phyloP scores from a whole-genome alignment of 2,797 vertebrate genomes.

The Paedocypris micromegethes region DNA sequence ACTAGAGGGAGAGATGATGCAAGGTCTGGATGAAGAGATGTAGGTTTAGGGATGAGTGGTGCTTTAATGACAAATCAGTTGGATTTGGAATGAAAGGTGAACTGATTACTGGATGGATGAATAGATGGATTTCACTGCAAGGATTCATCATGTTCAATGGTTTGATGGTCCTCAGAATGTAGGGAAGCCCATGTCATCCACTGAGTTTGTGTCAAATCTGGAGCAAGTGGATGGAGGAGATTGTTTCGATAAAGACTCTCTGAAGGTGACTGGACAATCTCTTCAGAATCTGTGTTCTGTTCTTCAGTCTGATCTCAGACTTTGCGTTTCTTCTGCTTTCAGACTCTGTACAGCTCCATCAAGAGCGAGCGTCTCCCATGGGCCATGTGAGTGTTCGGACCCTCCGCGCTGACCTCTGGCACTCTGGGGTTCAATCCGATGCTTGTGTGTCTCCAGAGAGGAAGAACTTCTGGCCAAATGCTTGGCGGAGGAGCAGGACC shows the following conservation, averaged over 20 bases:
- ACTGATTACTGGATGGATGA: too few relatives aligned
- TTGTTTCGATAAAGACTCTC: slow-evolving; percentile 78
- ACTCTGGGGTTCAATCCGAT: not conserved
- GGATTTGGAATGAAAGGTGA: too few relatives aligned
- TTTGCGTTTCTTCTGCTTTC: slow-evolving; percentile 16
- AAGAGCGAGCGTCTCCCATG: slow-evolving; percentile 80
- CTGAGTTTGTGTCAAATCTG: slow-evolving; percentile 82
- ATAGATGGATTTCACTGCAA: too few relatives aligned
- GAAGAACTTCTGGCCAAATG: slow-evolving; percentile 66
- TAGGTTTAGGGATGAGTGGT: too few relatives aligned
- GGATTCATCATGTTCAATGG: too few relatives aligned
- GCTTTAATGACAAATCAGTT: too few relatives aligned
- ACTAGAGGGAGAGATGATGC: too few relatives aligned
- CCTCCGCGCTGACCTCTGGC: not conserved
- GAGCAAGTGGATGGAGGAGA: slow-evolving; percentile 75
- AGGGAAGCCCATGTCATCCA: slow-evolving; percentile 80
- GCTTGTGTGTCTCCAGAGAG: slow-evolving; percentile 59
- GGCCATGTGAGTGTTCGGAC: slow-evolving; percentile 76
- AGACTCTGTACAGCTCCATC: slow-evolving; percentile 83
- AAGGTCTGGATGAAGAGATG: not conserved
- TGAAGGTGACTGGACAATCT: slow-evolving; percentile 70
- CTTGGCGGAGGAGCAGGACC: slow-evolving; percentile 53
- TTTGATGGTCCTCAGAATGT: slow-evolving; percentile 69
- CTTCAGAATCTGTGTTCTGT: not conserved
- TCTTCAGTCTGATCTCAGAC: not conserved